Base-by-base conservation (phyloP, 2,113 vertebrate genomes). In the Aptenodytes forsteri region DNA sequence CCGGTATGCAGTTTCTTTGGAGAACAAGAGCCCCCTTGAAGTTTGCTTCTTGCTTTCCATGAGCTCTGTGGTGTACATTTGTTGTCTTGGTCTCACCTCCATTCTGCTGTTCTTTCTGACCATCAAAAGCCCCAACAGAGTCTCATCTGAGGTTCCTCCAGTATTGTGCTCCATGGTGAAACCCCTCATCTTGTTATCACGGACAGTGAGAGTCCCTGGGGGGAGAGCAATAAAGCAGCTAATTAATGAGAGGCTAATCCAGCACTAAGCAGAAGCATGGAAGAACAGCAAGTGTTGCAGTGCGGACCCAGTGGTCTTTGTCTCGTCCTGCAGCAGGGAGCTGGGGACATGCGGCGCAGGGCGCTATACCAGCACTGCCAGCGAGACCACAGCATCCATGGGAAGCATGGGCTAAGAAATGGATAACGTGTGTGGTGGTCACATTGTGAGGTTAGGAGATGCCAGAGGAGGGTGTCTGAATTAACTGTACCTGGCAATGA, bases 311-410 rank as follows among this genome's bases (percentile, higher is more conserved):
- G 49, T 3, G 3, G 34, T 10, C 26, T 15, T 22, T 38, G 49
- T 29, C 58, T 81, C 72, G 10, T 14, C 69, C 61, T 83, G 56
- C 62, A 40, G 32, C 40, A 70, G 17, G 1, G 59, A 61, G 49
- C 54, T 47, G 44, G 78, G n/a, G 12, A 20, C 14, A 1, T 0
- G 13, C 13, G 3, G 69, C 1, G 1, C 2, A 4, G 40, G 22
- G 32, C 2, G 7, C 22, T 12, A 23, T 11, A 7, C 47, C 1
- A 0, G 59, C 49, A 6, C 71, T 65, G 64, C 50, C 3, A 1
- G 46, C 1, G 2, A 92, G 55, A 19, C 55, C 84, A n/a, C 19
- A 2, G 72, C 71, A 54, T 17, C 71, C 42, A 5, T 0, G 3
- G 56, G 52, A 83, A 46, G 42, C 19, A 25, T 0, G 7, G 49